Percentiles rank a stretch among this genome's conserved stretches.
Conservation (phyloP, 2,888 invertebrate genomes). For the Dilophus febrilis region DNA sequence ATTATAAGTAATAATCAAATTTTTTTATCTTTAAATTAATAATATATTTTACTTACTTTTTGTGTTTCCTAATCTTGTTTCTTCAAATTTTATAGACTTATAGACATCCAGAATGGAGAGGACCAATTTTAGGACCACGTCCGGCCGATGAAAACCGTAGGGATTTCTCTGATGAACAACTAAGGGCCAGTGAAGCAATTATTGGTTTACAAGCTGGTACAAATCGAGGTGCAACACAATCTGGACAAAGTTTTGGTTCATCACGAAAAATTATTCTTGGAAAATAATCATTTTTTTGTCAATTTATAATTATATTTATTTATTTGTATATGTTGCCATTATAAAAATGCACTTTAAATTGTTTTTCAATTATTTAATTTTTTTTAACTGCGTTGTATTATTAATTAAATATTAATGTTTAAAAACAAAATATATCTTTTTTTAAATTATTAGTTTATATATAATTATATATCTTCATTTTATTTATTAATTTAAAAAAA, state of each 20-base stretch:
- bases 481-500: no score
- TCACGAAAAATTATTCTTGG: conserved; percentile 65
- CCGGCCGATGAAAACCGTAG: conserved; percentile 73
- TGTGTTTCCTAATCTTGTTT: neutral
- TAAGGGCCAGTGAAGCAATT: conserved; percentile 65
- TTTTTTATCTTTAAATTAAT: neutral
- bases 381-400: no score
- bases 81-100: conserved; percentile 38
- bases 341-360: no score
- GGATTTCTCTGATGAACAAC: conserved; percentile 63
- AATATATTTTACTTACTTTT: neutral
- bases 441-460: no score
- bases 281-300: no score
- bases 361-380: no score
- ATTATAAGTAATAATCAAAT: neutral
- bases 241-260: conserved; percentile 76
- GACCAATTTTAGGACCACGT: conserved; percentile 65
- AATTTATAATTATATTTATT: no score
- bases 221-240: conserved; percentile 69
- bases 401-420: no score
- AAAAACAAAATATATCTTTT: no score
- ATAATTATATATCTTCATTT: no score
- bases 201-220: conserved; percentile 79
- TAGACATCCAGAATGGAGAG: conserved; percentile 69
- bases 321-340: no score